Base-by-base conservation (phyloP, 2,113 vertebrate species). In the Furnarius figulus region DNA sequence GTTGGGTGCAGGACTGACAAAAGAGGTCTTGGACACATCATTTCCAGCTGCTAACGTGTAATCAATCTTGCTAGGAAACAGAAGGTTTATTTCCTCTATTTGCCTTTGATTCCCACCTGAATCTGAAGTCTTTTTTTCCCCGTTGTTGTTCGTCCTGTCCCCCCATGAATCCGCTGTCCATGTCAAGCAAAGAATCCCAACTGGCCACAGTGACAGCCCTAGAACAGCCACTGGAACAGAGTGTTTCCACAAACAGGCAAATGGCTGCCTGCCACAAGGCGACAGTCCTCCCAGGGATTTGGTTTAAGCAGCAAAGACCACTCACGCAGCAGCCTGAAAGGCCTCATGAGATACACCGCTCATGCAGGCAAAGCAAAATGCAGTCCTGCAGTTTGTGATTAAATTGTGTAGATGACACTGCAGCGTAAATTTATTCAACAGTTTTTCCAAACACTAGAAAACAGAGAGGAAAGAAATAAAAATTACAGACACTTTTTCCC, bases 401-500 rank as follows among this genome's bases (percentile, higher is more conserved):
- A 91, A 89, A 92, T 82, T 11, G 16, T 14, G 31, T 37, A 91
- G 58, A 79, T 76, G 78, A 87, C 89, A 95, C 52, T 14, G 50
- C 44, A 58, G 35, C 93, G 68, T 70, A 85, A 85, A 76, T 87
- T 56, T 82, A 88, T 85, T 76, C 70, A 85, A 37, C 56, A 76
- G 49, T 82, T 84, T 84, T 96, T 66, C 91, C 74, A 85, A n/a
- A 82, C 25, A 53, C 81, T 75, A 76, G 44, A 72, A 89, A 95
- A 79, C 28, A 82, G 49, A 75, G 56, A 95, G 49, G 12, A 91
- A 91, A 65, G 14, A 87, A 91, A 80, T 55, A 75, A 82, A 87
- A 87, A 92, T 61, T 85, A 91, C 58, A 94, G 75, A 82, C 59
- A 88, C 52, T 55, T 79, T 91, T 85, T 85, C 44, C 50, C 47